Evolutionary conservation across 2,888 invertebrate genomes (phyloP).

Genomic region (Malthinus flaveolus): DNA sequence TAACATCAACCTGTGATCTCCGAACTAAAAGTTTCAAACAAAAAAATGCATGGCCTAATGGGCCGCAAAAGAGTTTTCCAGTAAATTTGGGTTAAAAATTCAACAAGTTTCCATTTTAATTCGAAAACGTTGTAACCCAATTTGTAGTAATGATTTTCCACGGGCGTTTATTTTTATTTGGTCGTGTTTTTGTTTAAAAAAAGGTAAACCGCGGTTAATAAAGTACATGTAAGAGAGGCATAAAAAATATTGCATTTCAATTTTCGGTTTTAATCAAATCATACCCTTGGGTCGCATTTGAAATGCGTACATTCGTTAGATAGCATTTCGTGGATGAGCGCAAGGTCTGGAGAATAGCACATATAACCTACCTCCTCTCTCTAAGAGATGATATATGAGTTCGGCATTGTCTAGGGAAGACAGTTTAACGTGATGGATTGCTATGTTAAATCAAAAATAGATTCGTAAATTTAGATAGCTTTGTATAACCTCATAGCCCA

Average conservation of each 20-base stretch:
- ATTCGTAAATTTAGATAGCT: conserved; percentile 29
- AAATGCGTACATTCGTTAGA: conserved; percentile 4
- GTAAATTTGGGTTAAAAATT: too few relatives aligned
- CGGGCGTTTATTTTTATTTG: too few relatives aligned
- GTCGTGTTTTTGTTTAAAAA: neutral
- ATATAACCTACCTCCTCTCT: conserved; percentile 11
- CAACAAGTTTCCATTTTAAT: too few relatives aligned
- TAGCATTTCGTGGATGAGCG: conserved; percentile 11
- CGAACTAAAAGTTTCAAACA: too few relatives aligned
- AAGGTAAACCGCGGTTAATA: neutral
- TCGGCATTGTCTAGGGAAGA: conserved; percentile 33
- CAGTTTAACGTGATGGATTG: conserved; percentile 40
- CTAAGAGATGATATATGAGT: conserved; percentile 37
- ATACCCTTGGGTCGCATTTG: conserved; percentile 27
- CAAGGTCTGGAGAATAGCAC: conserved; percentile 27
- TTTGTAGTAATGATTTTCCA: too few relatives aligned
- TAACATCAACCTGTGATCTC: too few relatives aligned
- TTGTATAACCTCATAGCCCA: conserved; percentile 25
- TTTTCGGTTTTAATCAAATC: conserved; percentile 34
- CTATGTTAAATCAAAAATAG: conserved; percentile 34
- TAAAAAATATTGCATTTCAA: conserved; percentile 22
- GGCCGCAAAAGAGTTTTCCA: too few relatives aligned
- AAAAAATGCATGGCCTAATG: too few relatives aligned
- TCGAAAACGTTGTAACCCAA: too few relatives aligned
- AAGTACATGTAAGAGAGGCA: neutral